phyloP scores from a whole-genome alignment of 1,140 invertebrate genomes.

The Micrasema longulum region DNA sequence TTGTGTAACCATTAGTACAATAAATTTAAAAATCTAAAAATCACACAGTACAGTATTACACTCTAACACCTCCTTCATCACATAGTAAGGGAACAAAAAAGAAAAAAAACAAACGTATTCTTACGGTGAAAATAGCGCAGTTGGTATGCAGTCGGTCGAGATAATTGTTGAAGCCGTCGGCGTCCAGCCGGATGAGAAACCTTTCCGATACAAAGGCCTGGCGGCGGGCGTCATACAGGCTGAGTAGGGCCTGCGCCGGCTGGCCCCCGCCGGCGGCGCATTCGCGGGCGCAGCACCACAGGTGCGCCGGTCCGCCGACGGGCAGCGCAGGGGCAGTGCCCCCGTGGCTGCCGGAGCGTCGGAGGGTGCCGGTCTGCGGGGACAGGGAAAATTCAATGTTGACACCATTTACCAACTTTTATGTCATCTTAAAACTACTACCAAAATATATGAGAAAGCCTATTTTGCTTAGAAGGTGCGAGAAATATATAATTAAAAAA shows the following conservation, averaged over 20 bases:
- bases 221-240: slow-evolving; percentile 83
- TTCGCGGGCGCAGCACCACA: slow-evolving; percentile 90
- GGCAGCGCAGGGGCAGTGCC: slow-evolving; percentile 58
- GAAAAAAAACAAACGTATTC: too few relatives aligned
- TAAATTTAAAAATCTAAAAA: too few relatives aligned
- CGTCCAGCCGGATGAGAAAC: slow-evolving; percentile 88
- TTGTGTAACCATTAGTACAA: too few relatives aligned
- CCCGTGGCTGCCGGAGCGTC: slow-evolving; percentile 61
- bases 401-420: too few relatives aligned
- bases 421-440: too few relatives aligned
- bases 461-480: too few relatives aligned
- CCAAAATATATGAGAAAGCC: too few relatives aligned
- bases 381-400: not conserved
- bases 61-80: too few relatives aligned
- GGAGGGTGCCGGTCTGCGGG: slow-evolving; percentile 74
- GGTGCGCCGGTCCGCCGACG: slow-evolving; percentile 82
- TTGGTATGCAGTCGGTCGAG: slow-evolving; percentile 89
- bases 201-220: slow-evolving; percentile 83
- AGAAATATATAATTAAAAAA: too few relatives aligned
- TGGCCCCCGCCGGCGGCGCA: slow-evolving; percentile 87
- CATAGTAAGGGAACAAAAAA: too few relatives aligned
- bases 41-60: too few relatives aligned
- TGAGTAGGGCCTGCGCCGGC: slow-evolving; percentile 89
- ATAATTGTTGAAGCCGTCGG: slow-evolving; percentile 91
- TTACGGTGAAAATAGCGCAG: slow-evolving; percentile 89